Conservation (phyloP, 2,797 vertebrate species). For the Manis javanica region DNA sequence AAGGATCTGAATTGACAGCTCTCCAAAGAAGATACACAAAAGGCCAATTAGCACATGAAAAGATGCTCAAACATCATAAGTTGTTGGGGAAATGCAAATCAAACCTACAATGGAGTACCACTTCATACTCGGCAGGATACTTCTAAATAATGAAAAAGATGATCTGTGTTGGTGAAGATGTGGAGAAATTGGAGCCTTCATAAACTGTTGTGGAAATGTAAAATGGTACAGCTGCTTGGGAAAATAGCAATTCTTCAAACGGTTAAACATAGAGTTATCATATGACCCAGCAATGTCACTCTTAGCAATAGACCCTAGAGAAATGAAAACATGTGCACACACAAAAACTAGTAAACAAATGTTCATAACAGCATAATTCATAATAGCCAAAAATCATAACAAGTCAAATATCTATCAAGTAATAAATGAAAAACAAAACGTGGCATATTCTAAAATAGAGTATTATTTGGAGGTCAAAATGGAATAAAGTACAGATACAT, state of each 20-base stretch:
- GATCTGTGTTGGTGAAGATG: not conserved
- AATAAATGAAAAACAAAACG: constrained; percentile 1
- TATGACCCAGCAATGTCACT: not conserved
- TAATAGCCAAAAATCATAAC: not conserved
- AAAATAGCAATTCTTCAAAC: not conserved
- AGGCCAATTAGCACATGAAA: not conserved
- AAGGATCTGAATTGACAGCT: not conserved
- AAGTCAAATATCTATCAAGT: not conserved
- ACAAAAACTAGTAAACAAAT: not conserved
- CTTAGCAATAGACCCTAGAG: not conserved
- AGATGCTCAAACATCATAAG: not conserved
- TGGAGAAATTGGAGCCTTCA: not conserved
- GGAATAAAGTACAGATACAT: not conserved
- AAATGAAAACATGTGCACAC: not conserved
- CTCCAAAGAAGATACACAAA: not conserved
- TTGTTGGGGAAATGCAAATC: not conserved
- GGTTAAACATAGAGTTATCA: not conserved
- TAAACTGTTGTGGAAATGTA: not conserved
- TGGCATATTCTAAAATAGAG: not conserved
- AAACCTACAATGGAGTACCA: not conserved
- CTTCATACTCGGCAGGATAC: not conserved
- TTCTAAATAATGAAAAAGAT: not conserved
- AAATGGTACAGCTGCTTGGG: not conserved
- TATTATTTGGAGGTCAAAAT: not conserved
- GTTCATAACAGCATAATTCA: not conserved